Conservation (phyloP, 2,888 invertebrate species). For the Nematopogon swammerdamellus region DNA sequence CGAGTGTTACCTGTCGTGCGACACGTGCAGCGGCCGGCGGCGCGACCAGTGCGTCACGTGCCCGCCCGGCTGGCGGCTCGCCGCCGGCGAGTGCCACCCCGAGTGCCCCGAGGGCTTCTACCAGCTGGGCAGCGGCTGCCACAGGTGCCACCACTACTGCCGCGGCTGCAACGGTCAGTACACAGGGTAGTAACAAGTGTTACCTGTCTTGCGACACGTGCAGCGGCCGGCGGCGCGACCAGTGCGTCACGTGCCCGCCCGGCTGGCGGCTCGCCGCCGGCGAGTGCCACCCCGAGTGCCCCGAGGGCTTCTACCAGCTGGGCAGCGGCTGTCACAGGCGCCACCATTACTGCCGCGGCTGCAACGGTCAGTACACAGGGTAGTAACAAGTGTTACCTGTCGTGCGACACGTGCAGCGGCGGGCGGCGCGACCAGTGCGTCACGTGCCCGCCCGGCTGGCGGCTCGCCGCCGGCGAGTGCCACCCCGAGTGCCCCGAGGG, state of each 20-base stretch:
- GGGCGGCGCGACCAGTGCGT: constrained; percentile 82
- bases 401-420: constrained; percentile 83
- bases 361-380: no score
- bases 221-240: constrained; percentile 76
- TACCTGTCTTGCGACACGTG: constrained; percentile 83
- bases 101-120: constrained; percentile 87
- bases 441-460: constrained; percentile 78
- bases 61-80: constrained; percentile 76
- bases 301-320: constrained; percentile 82
- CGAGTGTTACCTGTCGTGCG: constrained; percentile 84
- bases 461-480: constrained; percentile 79
- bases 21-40: constrained; percentile 79
- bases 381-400: constrained; percentile 84
- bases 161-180: constrained; percentile 84
- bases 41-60: constrained; percentile 84
- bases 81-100: constrained; percentile 80
- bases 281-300: constrained; percentile 82
- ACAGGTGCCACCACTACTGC: constrained; percentile 87
- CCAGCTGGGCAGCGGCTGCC: constrained; percentile 77
- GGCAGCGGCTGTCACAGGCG: constrained; percentile 83
- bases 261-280: constrained; percentile 81
- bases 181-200: no score
- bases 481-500: constrained; percentile 84
- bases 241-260: constrained; percentile 81
- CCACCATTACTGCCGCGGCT: constrained; percentile 85